Percentiles rank a stretch among this genome's conserved stretches.
These are phyloP conservation scores for Bradypodion pumilum DNA, from an alignment of 2,797 vertebrate genomes.

Conservation along the genomic window DNA sequence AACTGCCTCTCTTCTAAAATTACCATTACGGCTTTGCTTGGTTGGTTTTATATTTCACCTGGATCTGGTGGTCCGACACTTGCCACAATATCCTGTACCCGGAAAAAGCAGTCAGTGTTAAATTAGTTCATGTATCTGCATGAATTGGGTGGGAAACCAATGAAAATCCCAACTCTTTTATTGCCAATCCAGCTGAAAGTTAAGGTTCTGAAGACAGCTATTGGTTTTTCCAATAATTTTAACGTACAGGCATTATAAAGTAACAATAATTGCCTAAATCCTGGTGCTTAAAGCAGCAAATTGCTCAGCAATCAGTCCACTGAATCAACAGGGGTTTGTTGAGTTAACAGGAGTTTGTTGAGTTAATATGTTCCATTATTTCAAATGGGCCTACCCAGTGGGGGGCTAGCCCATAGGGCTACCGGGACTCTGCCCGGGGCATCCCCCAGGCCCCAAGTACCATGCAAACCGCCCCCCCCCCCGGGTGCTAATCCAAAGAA, in stretches of 20 bases:
- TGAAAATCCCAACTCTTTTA: conserved; percentile 46
- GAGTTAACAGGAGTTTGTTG: no score
- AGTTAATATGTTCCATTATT: no score
- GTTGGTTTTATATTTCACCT: conserved; percentile 55
- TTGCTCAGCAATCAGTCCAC: no score
- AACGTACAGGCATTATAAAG: conserved; percentile 7
- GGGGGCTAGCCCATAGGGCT: no score
- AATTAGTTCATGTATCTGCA: conserved; percentile 52
- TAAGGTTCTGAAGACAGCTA: background rate
- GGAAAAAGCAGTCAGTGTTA: conserved; percentile 46
- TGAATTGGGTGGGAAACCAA: conserved; percentile 42
- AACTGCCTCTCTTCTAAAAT: conserved; percentile 66
- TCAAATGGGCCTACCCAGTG: no score
- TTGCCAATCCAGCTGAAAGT: conserved; percentile 32
- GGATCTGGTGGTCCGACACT: conserved; percentile 64
- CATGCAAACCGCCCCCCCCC: no score
- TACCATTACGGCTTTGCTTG: conserved; percentile 51
- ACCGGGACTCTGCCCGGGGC: no score
- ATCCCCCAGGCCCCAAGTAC: no score
- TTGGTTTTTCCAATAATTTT: conserved; percentile 26
- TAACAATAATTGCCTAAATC: background rate
- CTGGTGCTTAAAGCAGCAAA: no score
- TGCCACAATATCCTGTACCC: conserved; percentile 65
- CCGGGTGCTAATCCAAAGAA: no score
- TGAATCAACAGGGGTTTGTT: no score